A percentile compares a stretch with the other conserved stretches of the same genome.
These are phyloP conservation scores for Chrysolina haemoptera DNA, from an alignment of 2,888 invertebrate genomes.

Conservation along the genomic window DNA sequence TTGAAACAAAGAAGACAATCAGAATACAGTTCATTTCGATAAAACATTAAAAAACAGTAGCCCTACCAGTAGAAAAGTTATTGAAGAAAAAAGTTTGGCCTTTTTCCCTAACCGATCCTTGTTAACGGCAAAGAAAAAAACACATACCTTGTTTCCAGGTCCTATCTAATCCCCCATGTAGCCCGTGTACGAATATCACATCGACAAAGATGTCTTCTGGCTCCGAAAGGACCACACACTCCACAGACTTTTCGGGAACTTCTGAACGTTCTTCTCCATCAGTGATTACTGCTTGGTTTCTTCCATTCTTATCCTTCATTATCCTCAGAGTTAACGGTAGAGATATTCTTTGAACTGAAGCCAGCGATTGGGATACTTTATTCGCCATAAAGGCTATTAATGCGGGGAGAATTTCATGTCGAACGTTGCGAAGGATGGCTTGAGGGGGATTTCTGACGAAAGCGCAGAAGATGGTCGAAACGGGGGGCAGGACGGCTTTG, in stretches of 20 bases:
- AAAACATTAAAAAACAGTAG: too few species aligned
- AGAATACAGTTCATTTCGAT: too few species aligned
- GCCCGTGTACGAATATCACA: slow-evolving; percentile 87
- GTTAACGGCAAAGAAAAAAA: neutral
- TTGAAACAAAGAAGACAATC: too few species aligned
- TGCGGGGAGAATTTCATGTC: slow-evolving; percentile 64
- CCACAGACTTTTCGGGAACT: slow-evolving; percentile 65
- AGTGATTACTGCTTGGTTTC: slow-evolving; percentile 33
- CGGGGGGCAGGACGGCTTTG: slow-evolving; percentile 63
- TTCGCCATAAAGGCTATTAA: slow-evolving; percentile 66
- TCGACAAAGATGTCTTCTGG: slow-evolving; percentile 72
- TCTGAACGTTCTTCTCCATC: slow-evolving; percentile 32
- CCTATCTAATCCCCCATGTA: slow-evolving; percentile 83
- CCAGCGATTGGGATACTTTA: slow-evolving; percentile 65
- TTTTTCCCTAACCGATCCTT: too few species aligned
- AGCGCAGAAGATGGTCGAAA: slow-evolving; percentile 65
- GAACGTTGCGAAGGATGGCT: slow-evolving; percentile 62
- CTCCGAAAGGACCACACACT: slow-evolving; percentile 64
- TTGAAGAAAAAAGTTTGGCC: too few species aligned
- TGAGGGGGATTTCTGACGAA: slow-evolving; percentile 66
- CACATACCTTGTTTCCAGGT: slow-evolving; percentile 77
- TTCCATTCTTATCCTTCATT: slow-evolving; percentile 39
- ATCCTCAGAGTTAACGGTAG: slow-evolving; percentile 53
- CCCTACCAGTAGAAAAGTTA: too few species aligned
- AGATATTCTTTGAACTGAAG: slow-evolving; percentile 65